A percentile compares a stretch with the other conserved stretches of the same genome.
Evolutionary conservation across 2,888 invertebrate genomes (phyloP).

Genomic region (Melolontha melolontha): DNA sequence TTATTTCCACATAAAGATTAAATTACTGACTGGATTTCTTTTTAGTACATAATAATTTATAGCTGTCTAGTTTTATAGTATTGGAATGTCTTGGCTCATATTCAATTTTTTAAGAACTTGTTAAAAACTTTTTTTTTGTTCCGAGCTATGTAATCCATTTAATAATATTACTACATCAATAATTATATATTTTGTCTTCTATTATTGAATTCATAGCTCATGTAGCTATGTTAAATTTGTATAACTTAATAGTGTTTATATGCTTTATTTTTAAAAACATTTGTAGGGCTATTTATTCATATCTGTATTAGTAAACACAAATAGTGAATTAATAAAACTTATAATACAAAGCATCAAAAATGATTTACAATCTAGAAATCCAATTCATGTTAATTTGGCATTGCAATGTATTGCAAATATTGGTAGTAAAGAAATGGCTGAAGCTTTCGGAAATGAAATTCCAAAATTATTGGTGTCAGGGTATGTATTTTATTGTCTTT

Average conservation of each 20-base stretch:
- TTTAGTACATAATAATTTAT: no score
- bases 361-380: constrained; percentile 96
- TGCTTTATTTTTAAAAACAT: constrained; percentile 14
- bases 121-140: no score
- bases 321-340: constrained; percentile 98
- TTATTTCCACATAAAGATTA: no score
- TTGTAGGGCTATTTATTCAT: constrained; percentile 98
- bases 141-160: background rate
- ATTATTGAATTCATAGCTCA: no score
- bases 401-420: constrained; percentile 99
- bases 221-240: no score
- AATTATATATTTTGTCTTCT: background rate
- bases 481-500: constrained; percentile 65
- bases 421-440: constrained; percentile 99
- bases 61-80: no score
- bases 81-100: no score
- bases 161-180: background rate
- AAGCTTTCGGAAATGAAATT: constrained; percentile 97
- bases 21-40: no score
- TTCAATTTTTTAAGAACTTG: no score
- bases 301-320: constrained; percentile 98
- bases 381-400: constrained; percentile 98
- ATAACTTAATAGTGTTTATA: background rate
- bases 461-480: constrained; percentile 98
- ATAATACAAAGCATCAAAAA: constrained; percentile 99